Base-by-base conservation (phyloP, 2,113 vertebrate genomes). In the Garra rufa region DNA sequence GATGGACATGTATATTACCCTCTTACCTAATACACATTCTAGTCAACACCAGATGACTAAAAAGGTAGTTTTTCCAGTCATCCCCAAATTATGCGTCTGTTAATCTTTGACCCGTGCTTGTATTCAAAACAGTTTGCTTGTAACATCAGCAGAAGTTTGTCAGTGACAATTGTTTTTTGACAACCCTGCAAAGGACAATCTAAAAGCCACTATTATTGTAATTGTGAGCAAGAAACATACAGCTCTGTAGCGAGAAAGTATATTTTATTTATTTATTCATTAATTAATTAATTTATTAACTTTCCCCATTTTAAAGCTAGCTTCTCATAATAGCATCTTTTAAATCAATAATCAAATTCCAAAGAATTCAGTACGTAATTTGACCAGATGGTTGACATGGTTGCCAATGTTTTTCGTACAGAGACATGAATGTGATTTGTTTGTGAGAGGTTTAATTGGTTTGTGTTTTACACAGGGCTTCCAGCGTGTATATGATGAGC, bases 401-500 rank as follows among this genome's bases (percentile, higher is more conserved):
- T 34, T 65, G 3, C 14, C 28, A 65, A 34, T 2, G 1, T 34
- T 34, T 67, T 34, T 17, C 7, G 1, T 4, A 59, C 57, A 11
- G n/a, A 24, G 57, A 59, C 10, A 4, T 5, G 8, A 21, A 4
- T 48, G 1, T 9, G 28, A 8, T 43, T 21, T 70, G 63, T 50
- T 82, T 52, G 30, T 69, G 30, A 30, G 50, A 70, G 41, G 15
- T 41, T 38, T 63, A 30, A 76, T 48, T 10, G 7, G 38, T 43
- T 43, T 46, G 28, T 17, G 3, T 88, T 82, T 10, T 48, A 17
- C 19, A 2, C 82, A 96, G 96, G 96, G 96, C 48, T 97, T 97
- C 90, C 92, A 95, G 85, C 94, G 96, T 2, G 96, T 96, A 30
- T 97, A 95, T 5, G 88, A 92, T 0, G 96, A 96, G 83, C 94